A percentile compares a stretch with the other conserved stretches of the same genome.
phyloP scores from a whole-genome alignment of 2,113 vertebrate species.

The Ellobius talpinus region DNA sequence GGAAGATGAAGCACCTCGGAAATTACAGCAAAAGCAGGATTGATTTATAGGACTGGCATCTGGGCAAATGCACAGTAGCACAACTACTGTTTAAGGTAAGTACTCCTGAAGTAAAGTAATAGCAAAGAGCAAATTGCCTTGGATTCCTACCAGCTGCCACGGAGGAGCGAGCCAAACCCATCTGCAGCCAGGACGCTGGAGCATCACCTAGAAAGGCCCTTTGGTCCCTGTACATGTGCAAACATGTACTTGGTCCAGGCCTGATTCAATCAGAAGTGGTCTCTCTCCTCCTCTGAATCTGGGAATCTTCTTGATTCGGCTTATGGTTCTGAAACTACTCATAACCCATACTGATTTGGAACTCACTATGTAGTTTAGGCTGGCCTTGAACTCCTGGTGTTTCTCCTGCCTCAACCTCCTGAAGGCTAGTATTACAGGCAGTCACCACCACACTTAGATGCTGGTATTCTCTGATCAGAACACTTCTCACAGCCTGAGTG shows the following conservation, averaged over 20 bases:
- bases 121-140: constrained; percentile 58
- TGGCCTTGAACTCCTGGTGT: neutral
- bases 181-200: neutral
- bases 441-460: neutral
- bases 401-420: neutral
- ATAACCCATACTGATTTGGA: neutral
- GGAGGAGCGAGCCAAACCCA: constrained; percentile 11
- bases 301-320: neutral
- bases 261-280: neutral
- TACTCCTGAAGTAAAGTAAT: constrained; percentile 69
- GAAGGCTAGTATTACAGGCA: no score
- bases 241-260: neutral
- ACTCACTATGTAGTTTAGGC: neutral
- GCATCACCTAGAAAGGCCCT: neutral
- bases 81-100: constrained; percentile 62
- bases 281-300: neutral
- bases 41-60: constrained; percentile 56
- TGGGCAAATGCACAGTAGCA: constrained; percentile 33
- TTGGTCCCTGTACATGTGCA: neutral
- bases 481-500: neutral
- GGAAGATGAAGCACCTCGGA: constrained; percentile 48
- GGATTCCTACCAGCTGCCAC: constrained; percentile 60
- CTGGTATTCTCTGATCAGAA: neutral
- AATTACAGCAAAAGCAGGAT: constrained; percentile 26
- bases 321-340: neutral